Conservation (phyloP, 2,113 vertebrate species). For the Oenanthe oenanthe region DNA sequence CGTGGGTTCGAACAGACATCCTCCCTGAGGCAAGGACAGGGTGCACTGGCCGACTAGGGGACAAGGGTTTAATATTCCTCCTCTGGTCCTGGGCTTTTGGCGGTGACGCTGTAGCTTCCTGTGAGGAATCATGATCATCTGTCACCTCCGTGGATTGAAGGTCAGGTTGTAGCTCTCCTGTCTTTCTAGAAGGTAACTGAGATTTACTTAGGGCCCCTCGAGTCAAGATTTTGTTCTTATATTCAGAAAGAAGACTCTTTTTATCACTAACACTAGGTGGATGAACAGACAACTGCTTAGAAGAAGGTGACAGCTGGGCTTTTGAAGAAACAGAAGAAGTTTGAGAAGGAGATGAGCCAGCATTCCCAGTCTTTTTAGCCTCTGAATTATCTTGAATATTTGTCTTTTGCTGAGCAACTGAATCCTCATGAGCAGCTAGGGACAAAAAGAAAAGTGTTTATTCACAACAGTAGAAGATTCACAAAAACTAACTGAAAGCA, state of each 20-base stretch:
- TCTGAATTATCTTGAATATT: slow-evolving; percentile 62
- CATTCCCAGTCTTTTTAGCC: slow-evolving; percentile 38
- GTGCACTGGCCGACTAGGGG: slow-evolving; percentile 77
- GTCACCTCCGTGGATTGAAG: slow-evolving; percentile 66
- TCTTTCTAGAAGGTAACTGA: slow-evolving; percentile 49
- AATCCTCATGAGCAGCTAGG: slow-evolving; percentile 74
- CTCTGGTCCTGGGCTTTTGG: slow-evolving; percentile 59
- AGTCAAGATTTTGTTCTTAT: slow-evolving; percentile 69
- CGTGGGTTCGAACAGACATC: slow-evolving; percentile 62
- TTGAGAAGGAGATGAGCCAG: slow-evolving; percentile 43
- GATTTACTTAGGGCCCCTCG: slow-evolving; percentile 39
- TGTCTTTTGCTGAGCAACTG: slow-evolving; percentile 51
- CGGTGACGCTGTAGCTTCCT: background rate
- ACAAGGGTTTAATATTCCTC: slow-evolving; percentile 70
- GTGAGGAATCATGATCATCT: background rate
- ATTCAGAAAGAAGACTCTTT: slow-evolving; percentile 64
- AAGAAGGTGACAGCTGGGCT: background rate
- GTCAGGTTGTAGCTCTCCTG: slow-evolving; percentile 17
- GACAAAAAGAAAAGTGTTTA: slow-evolving; percentile 21
- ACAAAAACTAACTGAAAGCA: background rate
- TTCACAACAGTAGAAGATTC: background rate
- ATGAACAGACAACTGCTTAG: slow-evolving; percentile 36
- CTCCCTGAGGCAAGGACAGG: slow-evolving; percentile 77
- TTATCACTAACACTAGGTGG: slow-evolving; percentile 16
- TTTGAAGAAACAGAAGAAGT: slow-evolving; percentile 46